These are phyloP conservation scores for Falco berigora DNA, from an alignment of 2,797 vertebrate species.

Conservation along the genomic window DNA sequence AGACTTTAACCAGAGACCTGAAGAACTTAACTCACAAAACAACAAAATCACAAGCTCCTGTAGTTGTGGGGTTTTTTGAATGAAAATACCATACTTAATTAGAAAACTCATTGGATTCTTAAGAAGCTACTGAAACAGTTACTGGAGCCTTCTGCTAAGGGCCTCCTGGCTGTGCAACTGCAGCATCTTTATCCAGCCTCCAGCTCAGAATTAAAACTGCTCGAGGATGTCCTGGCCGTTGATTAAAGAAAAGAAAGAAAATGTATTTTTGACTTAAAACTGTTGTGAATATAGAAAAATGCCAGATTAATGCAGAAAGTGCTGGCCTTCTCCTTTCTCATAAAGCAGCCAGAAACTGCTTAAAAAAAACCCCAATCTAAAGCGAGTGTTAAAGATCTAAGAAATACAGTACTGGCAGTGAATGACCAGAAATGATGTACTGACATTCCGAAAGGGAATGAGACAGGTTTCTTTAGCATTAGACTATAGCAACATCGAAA, in stretches of 20 bases:
- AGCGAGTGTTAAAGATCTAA: not conserved
- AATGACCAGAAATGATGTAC: not conserved
- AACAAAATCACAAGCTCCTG: not conserved
- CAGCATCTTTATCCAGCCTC: not conserved
- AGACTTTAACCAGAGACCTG: not conserved
- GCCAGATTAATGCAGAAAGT: not conserved
- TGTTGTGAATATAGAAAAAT: not conserved
- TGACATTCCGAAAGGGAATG: not conserved
- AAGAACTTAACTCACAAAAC: not conserved
- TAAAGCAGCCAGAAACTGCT: not conserved
- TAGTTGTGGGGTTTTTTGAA: not conserved
- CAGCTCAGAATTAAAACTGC: not conserved
- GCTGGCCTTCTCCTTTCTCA: not conserved
- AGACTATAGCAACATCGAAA: not conserved
- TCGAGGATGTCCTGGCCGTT: not conserved
- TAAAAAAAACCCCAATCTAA: not conserved
- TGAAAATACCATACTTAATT: not conserved
- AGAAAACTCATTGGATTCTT: not conserved
- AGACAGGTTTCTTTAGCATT: not conserved
- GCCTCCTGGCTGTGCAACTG: not conserved
- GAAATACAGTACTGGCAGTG: not conserved
- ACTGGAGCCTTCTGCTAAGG: not conserved
- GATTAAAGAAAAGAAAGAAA: not conserved
- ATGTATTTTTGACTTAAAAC: not conserved
- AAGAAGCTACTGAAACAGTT: not conserved